A percentile compares a stretch with the other conserved stretches of the same genome.
phyloP scores from a whole-genome alignment of 2,113 vertebrate genomes.

The Hippolais icterina region DNA sequence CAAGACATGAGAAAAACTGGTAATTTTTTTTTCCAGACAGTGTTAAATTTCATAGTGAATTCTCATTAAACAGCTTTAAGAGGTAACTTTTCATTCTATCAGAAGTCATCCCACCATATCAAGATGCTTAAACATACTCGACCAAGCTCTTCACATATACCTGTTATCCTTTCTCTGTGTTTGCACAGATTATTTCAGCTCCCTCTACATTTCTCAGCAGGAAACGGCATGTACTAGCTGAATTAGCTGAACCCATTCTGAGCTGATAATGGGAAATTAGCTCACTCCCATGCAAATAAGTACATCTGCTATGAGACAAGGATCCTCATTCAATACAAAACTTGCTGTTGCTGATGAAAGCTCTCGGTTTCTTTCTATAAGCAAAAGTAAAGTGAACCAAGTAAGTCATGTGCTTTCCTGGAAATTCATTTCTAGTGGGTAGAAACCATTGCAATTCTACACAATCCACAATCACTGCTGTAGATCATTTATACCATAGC shows the following conservation, averaged over 20 bases:
- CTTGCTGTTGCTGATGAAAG: background rate
- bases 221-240: background rate
- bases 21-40: background rate
- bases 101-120: background rate
- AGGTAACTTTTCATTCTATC: background rate
- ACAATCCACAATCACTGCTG: background rate
- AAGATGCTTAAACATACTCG: background rate
- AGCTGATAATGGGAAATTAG: background rate
- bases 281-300: slow-evolving; percentile 41
- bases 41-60: background rate
- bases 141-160: background rate
- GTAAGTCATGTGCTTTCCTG: slow-evolving; percentile 46
- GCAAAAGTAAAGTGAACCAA: slow-evolving; percentile 25
- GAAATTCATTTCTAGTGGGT: slow-evolving; percentile 5
- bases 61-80: background rate
- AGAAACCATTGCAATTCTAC: background rate
- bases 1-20: background rate
- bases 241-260: background rate
- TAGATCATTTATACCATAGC: background rate
- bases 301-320: background rate
- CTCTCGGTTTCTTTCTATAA: slow-evolving; percentile 41
- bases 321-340: slow-evolving; percentile 44
- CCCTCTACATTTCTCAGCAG: background rate
- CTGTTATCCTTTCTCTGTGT: background rate
- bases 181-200: background rate